Conservation (phyloP, 2,113 vertebrate species). For the Gymnarchus niloticus region DNA sequence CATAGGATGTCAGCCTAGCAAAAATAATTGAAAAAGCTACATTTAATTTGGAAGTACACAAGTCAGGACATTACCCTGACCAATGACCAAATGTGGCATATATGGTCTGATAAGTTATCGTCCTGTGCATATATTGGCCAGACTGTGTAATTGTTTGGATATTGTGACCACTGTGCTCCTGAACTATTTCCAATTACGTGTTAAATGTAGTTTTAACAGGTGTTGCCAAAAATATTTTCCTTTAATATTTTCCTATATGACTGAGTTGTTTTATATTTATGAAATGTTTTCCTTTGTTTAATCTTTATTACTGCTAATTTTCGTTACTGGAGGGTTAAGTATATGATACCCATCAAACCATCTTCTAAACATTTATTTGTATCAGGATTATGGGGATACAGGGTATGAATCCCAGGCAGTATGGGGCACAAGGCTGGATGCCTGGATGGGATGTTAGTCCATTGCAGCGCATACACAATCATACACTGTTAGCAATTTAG, state of each 20-base stretch:
- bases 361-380: not conserved
- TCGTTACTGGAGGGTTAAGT: not conserved
- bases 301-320: not conserved
- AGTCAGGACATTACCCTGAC: not conserved
- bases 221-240: not conserved
- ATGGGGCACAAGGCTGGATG: not conserved
- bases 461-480: not conserved
- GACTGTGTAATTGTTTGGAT: not conserved
- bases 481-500: not conserved
- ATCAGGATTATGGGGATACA: not conserved
- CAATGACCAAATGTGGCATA: too few relatives aligned
- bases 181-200: not conserved
- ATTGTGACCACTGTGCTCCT: not conserved
- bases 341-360: not conserved
- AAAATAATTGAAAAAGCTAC: not conserved
- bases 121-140: not conserved
- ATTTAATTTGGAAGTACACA: not conserved
- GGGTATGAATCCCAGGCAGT: not conserved
- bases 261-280: not conserved
- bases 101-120: too few relatives aligned
- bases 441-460: not conserved
- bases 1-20: not conserved
- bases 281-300: not conserved
- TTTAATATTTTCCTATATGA: not conserved
- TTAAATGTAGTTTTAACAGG: too few relatives aligned